phyloP scores from a whole-genome alignment of 2,113 vertebrate genomes.

The Saimiri boliviensis region DNA sequence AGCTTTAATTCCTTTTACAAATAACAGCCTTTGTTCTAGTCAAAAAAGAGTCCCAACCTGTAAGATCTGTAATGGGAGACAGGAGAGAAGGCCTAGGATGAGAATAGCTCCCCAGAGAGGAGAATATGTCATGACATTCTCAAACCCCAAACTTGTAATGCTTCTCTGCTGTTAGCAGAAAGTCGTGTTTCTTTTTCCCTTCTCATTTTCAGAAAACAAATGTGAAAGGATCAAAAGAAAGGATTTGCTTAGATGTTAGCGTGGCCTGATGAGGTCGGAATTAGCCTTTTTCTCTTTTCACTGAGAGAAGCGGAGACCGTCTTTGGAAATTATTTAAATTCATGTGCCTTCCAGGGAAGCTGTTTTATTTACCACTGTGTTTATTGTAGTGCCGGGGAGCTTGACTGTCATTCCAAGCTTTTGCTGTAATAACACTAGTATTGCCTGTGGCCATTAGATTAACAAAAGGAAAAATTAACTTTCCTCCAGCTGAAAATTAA shows the following conservation, averaged over 20 bases:
- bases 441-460: slow-evolving; percentile 77
- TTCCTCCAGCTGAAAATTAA: slow-evolving; percentile 73
- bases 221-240: slow-evolving; percentile 21
- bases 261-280: slow-evolving; percentile 15
- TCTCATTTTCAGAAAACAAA: slow-evolving; percentile 3
- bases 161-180: background rate
- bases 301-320: slow-evolving; percentile 40
- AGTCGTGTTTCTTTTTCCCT: background rate
- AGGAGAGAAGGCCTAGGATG: background rate
- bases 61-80: background rate
- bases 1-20: slow-evolving; percentile 1
- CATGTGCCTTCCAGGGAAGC: slow-evolving; percentile 75
- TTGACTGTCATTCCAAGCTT: slow-evolving; percentile 59
- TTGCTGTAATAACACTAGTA: slow-evolving; percentile 54
- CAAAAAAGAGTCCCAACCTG: background rate
- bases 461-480: slow-evolving; percentile 74
- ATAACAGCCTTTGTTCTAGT: background rate
- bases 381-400: slow-evolving; percentile 69
- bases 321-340: slow-evolving; percentile 54
- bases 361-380: slow-evolving; percentile 64
- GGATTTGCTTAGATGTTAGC: background rate
- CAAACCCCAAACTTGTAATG: background rate
- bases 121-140: background rate
- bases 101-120: background rate
- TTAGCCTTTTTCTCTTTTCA: background rate